Evolutionary conservation across 2,113 vertebrate genomes (phyloP).

Genomic region (Lynx canadensis): DNA sequence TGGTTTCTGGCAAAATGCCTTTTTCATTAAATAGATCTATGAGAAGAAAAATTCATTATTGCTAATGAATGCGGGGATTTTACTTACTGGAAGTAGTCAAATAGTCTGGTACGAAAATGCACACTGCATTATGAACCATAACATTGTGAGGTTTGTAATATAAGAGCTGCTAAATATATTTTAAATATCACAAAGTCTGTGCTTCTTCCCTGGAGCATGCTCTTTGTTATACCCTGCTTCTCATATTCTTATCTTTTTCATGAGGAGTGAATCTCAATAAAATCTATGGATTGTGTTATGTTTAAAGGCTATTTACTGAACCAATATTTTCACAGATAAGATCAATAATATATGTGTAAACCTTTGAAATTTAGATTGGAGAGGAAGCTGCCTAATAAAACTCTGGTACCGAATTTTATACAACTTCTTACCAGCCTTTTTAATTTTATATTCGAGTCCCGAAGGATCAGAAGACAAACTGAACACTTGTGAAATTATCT

Average conservation of each 20-base stretch:
- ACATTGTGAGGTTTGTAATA: slow-evolving; percentile 48
- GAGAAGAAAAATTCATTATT: slow-evolving; percentile 58
- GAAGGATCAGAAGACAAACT: slow-evolving; percentile 63
- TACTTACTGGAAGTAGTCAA: slow-evolving; percentile 60
- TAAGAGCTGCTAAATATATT: slow-evolving; percentile 70
- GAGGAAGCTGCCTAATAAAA: slow-evolving; percentile 68
- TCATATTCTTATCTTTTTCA: slow-evolving; percentile 75
- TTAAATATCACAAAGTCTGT: slow-evolving; percentile 69
- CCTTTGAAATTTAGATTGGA: slow-evolving; percentile 75
- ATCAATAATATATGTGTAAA: slow-evolving; percentile 74
- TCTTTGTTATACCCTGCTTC: slow-evolving; percentile 68
- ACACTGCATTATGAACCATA: slow-evolving; percentile 65
- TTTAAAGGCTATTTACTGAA: slow-evolving; percentile 68
- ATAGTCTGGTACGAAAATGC: slow-evolving; percentile 60
- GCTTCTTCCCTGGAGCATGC: slow-evolving; percentile 74
- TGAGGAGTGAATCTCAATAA: slow-evolving; percentile 74
- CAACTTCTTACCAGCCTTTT: slow-evolving; percentile 61
- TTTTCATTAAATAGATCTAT: slow-evolving; percentile 49
- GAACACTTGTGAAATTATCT: slow-evolving; percentile 56
- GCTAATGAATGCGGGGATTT: slow-evolving; percentile 76
- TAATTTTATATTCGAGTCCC: slow-evolving; percentile 69
- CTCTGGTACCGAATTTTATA: slow-evolving; percentile 67
- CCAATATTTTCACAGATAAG: slow-evolving; percentile 70
- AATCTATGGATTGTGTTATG: slow-evolving; percentile 72
- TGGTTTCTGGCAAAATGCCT: slow-evolving; percentile 52